Evolutionary conservation across 2,797 vertebrate species (phyloP).

Genomic region (Lemur catta): DNA sequence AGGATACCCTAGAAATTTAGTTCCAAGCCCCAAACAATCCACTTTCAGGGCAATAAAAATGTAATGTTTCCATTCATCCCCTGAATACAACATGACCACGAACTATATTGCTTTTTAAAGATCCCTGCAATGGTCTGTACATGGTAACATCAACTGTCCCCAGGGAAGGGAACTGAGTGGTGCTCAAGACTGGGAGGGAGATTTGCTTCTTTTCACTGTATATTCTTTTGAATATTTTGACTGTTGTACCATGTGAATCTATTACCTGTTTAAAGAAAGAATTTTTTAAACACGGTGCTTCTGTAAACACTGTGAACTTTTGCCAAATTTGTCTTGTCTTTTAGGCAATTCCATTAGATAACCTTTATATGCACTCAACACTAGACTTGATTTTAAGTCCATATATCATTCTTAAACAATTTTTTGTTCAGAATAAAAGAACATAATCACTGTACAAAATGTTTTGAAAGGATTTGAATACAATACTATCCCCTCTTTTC

Average conservation of each 20-base stretch:
- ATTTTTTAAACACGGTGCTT: background rate
- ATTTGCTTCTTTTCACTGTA: background rate
- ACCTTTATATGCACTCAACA: background rate
- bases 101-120: background rate
- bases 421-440: conserved; percentile 45
- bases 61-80: background rate
- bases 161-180: background rate
- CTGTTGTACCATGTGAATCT: background rate
- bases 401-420: background rate
- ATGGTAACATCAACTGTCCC: background rate
- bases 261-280: background rate
- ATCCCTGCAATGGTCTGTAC: background rate
- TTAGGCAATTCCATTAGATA: background rate
- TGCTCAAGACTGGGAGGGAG: background rate
- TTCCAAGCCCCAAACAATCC: background rate
- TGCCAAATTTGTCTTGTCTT: background rate
- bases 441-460: background rate
- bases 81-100: background rate
- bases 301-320: background rate
- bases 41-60: background rate
- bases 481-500: background rate
- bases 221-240: background rate
- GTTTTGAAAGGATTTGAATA: background rate
- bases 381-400: background rate
- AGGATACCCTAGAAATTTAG: background rate